phyloP scores from a whole-genome alignment of 2,888 invertebrate species.

The Aquatica leii region DNA sequence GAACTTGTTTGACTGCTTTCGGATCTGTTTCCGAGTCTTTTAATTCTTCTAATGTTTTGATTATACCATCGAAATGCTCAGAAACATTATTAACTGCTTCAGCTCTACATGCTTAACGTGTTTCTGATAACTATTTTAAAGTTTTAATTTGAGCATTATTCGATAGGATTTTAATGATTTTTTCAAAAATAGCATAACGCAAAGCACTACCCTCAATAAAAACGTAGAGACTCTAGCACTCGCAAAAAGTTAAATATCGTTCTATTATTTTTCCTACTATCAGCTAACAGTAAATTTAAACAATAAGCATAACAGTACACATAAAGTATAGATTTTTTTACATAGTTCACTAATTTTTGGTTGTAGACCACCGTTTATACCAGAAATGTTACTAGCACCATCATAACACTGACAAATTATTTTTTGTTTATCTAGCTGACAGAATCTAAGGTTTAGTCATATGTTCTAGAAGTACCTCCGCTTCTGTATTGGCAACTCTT shows the following conservation, averaged over 20 bases:
- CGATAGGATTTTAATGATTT: not conserved
- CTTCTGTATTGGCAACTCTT: not conserved
- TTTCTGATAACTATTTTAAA: not conserved
- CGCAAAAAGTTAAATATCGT: no score
- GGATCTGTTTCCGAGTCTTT: not conserved
- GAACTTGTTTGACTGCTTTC: not conserved
- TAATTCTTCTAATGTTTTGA: not conserved
- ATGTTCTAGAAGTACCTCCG: constrained; percentile 3
- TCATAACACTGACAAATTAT: no score
- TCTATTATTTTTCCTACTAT: no score
- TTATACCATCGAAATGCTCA: not conserved
- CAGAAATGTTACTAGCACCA: no score
- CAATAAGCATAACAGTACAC: no score
- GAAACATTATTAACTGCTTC: not conserved
- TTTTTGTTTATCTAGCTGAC: not conserved
- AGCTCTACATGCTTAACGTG: no score
- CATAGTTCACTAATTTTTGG: no score
- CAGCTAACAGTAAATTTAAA: no score
- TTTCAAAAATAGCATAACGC: not conserved
- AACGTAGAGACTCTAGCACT: no score
- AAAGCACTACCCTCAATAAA: not conserved
- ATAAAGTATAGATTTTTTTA: no score
- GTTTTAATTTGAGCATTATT: no score
- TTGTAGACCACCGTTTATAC: no score
- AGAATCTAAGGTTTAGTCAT: not conserved